These are phyloP conservation scores for Bombycilla garrulus DNA, from an alignment of 2,113 vertebrate species.

Conservation along the genomic window DNA sequence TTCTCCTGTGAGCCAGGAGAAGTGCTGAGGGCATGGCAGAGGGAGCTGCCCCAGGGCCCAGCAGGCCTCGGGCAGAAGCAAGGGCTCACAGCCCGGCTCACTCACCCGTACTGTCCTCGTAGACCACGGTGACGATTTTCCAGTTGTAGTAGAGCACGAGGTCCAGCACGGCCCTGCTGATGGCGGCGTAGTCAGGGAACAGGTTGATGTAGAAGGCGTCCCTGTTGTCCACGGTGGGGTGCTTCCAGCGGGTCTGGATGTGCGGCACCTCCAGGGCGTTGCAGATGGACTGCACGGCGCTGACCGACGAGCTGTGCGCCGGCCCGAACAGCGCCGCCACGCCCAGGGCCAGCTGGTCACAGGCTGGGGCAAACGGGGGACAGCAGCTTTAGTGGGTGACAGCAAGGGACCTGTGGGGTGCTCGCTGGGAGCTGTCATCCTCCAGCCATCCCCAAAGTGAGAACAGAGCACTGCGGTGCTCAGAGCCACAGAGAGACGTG, in stretches of 20 bases:
- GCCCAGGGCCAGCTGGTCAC: slow-evolving; percentile 94
- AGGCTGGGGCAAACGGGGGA: slow-evolving; percentile 72
- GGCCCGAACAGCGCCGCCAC: slow-evolving; percentile 95
- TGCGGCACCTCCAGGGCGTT: slow-evolving; percentile 98
- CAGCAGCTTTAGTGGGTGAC: neutral
- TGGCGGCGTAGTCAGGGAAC: slow-evolving; percentile 91
- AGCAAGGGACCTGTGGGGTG: no score
- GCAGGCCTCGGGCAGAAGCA: accelerated
- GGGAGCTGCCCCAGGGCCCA: accelerated
- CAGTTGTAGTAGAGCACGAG: slow-evolving; percentile 94
- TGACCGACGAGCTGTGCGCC: slow-evolving; percentile 93
- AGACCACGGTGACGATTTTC: slow-evolving; percentile 93
- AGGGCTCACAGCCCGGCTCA: neutral
- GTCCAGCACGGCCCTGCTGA: slow-evolving; percentile 92
- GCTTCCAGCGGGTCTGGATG: slow-evolving; percentile 97
- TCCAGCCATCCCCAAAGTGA: neutral
- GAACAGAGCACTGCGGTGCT: accelerated
- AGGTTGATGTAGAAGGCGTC: slow-evolving; percentile 97
- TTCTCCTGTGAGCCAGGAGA: neutral
- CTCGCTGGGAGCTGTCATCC: accelerated
- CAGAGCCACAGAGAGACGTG: neutral
- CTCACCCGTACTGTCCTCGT: slow-evolving; percentile 96
- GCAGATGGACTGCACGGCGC: slow-evolving; percentile 96
- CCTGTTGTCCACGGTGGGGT: slow-evolving; percentile 90
- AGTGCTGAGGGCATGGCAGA: neutral